phyloP scores from a whole-genome alignment of 2,888 invertebrate species.

The Dynastes tityus region DNA sequence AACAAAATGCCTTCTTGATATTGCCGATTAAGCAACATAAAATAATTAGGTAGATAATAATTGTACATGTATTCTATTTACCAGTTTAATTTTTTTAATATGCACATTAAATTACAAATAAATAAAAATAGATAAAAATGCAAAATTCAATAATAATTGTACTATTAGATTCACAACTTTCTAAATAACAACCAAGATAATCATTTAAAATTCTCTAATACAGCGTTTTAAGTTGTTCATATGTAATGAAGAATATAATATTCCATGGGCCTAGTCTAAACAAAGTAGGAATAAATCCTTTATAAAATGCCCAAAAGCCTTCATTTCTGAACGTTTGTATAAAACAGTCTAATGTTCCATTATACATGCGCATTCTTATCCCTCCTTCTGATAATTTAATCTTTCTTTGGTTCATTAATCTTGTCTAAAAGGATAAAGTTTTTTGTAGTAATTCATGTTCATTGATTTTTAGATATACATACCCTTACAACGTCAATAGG shows the following conservation, averaged over 20 bases:
- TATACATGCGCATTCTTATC: constrained; percentile 77
- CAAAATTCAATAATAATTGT: constrained; percentile 48
- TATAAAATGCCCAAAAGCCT: constrained; percentile 90
- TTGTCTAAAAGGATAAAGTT: constrained; percentile 78
- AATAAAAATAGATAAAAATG: constrained; percentile 51
- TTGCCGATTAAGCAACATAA: constrained; percentile 54
- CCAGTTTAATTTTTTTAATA: constrained; percentile 33
- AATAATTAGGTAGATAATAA: constrained; percentile 11
- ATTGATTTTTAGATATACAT: constrained; percentile 62
- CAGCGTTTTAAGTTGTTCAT: constrained; percentile 89
- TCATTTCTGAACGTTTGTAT: constrained; percentile 88
- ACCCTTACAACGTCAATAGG: constrained; percentile 95
- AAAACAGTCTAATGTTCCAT: constrained; percentile 82
- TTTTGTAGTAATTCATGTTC: constrained; percentile 23
- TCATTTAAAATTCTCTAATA: constrained; percentile 69
- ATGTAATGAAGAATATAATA: constrained; percentile 95
- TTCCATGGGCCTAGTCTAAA: constrained; percentile 98
- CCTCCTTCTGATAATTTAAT: constrained; percentile 72
- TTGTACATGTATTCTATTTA: constrained; percentile 29
- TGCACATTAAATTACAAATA: constrained; percentile 52
- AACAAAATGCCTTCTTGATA: constrained; percentile 56
- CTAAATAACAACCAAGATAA: constrained; percentile 38
- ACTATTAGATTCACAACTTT: constrained; percentile 42
- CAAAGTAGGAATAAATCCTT: constrained; percentile 97
- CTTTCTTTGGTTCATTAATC: constrained; percentile 93